A percentile compares a stretch with the other conserved stretches of the same genome.
Conservation (phyloP, 2,113 vertebrate genomes). For the Rhinogobius similis region DNA sequence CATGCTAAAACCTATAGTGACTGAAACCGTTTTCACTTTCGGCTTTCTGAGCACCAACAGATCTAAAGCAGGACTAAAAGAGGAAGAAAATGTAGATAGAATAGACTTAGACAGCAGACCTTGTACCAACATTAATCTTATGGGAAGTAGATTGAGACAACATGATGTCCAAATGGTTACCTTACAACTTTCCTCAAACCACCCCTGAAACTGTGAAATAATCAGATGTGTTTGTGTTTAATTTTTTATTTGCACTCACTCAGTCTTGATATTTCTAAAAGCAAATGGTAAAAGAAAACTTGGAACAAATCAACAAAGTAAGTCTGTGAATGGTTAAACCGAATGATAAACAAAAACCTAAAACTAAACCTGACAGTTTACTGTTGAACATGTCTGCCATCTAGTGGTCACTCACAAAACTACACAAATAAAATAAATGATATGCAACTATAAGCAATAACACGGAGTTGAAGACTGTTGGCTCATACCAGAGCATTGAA, state of each 20-base stretch:
- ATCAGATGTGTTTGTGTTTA: background rate
- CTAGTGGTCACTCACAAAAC: slow-evolving; percentile 46
- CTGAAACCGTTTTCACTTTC: too few relatives aligned
- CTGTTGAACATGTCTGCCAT: slow-evolving; percentile 35
- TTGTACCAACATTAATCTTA: too few relatives aligned
- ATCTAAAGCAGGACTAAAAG: too few relatives aligned
- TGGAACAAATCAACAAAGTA: slow-evolving; percentile 1
- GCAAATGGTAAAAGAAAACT: background rate
- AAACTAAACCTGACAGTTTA: background rate
- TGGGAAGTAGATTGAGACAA: too few relatives aligned
- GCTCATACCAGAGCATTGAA: background rate
- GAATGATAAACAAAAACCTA: slow-evolving; percentile 31
- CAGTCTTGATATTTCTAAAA: background rate
- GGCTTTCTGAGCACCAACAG: too few relatives aligned
- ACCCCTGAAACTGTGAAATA: background rate
- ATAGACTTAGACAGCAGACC: too few relatives aligned
- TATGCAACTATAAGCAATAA: background rate
- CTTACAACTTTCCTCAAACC: background rate
- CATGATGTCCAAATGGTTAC: background rate
- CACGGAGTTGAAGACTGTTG: background rate
- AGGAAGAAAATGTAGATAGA: too few relatives aligned
- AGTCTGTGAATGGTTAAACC: slow-evolving; percentile 31
- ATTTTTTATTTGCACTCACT: background rate
- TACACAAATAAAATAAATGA: background rate
- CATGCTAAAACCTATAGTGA: too few relatives aligned